Evolutionary conservation across 2,113 vertebrate genomes (phyloP), one percentile per base, ranked within the genome.

Genomic region (Archocentrus centrarchus): DNA sequence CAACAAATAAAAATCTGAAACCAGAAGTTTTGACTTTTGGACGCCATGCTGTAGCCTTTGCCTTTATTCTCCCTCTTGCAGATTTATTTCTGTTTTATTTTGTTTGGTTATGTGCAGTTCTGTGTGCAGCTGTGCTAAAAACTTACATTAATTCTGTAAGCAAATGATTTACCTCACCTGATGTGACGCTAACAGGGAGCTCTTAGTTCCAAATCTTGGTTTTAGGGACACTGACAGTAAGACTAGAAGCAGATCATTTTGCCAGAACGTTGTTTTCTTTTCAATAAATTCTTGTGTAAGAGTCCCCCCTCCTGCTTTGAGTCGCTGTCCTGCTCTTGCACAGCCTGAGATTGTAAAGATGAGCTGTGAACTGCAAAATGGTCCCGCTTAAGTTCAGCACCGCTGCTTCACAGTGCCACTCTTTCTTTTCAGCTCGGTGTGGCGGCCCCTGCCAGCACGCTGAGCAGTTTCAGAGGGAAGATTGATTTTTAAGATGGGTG

Each of bases 341-440:
- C 87, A 80, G 85, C 59, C 50, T 86, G 59, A 18, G 50, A 84
- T 83, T 79, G 86, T 82, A 63, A 88, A 79, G 86, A 84, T 30
- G 84, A 76, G 85, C 90, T 3, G 88, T 85, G 75, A 91, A 75
- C 81, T 89, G 85, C 73, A 20, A 82, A 90, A 86, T 47, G 76
- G 81, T 58, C 58, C 62, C 10, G 60, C 64, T 70, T 2, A 55
- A 41, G 85, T 88, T 89, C 79, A 59, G 79, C 89, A 3, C 83
- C 5, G 47, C 83, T 80, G 87, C 70, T 58, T 79, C 77, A 63
- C 87, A 93, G 86, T 82, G 59, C 7, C 3, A 59, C 75, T 62
- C 64, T 89, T 62, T 84, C 83, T 77, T 24, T 83, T 61, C 18
- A 9, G n/a, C 39, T 73, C n/a, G 35, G 18, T 39, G 44, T 64